Base-by-base conservation (phyloP, 2,113 vertebrate species). In the Argyrosomus japonicus region DNA sequence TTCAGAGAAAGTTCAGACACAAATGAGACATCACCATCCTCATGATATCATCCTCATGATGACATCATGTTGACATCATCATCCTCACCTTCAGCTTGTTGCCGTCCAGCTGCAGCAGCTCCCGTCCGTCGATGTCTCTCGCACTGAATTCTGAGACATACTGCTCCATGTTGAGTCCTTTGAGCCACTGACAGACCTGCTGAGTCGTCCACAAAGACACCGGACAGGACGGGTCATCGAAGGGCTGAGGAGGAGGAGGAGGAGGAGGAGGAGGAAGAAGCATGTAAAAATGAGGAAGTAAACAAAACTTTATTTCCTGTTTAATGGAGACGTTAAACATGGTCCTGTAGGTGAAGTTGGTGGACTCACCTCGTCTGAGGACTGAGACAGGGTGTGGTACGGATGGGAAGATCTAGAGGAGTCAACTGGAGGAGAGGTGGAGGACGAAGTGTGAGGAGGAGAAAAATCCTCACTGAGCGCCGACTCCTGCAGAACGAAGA, bases 121-220 rank as follows among this genome's bases (percentile, higher is more conserved):
- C 91, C 0, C 93, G 93, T 4, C 97, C 97, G 0, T 97, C 96
- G 0, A 98, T 85, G 25, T 96, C 95, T 0, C 92, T 95, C 0
- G 95, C 95, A 0, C 81, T 95, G 82, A 98, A 98, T 63, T 96
- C 95, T 0, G 94, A 93, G 6, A 93, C 88, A 0, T 98, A 96
- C 82, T 96, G 96, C 51, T 97, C 96, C 95, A 98, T 95, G 92
- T 94, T 94, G 60, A 97, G 95, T 64, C 96, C 95, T 75, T 87
- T 87, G 21, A 98, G 93, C 97, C 97, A 98, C 86, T 97, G 94
- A 47, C 96, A 96, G 72, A 98, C 97, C 93, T 98, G 96, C 91
- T 93, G 95, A 13, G 95, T 95, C 48, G 94, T 96, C 97, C 97
- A 98, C 2, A 95, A 93, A 0, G 89, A 91, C 23, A 95, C 94